Evolutionary conservation across 92 coral and sea anemone genomes (phyloP), one percentile per base, ranked within the genome.

Genomic region (Bergia sp.): DNA sequence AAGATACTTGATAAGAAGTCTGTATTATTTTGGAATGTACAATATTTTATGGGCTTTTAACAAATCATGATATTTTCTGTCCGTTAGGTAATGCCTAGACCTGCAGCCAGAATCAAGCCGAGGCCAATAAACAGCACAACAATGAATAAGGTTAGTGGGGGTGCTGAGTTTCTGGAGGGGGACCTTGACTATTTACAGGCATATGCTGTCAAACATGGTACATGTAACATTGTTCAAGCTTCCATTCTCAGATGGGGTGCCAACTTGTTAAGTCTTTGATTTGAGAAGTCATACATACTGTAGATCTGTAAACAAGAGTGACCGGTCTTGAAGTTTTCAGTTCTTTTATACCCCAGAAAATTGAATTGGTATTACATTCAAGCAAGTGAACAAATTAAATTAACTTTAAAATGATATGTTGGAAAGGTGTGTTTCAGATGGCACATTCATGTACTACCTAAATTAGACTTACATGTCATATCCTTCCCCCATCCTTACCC

Each of bases 81-180:
- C 79, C 72, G n/a, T 9, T 64, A 97, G 99, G 97, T 97, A 45
- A 95, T 96, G 90, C 94, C 98, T 71, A 95, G 96, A 49, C 95
- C 98, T 23, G 92, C 99, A 8, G 96, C 98, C 41, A 91, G 98
- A 61, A 94, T 97, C 58, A 97, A 97, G 73, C 99, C 99, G 82
- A 91, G 98, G 72, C 96, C 99, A 55, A 95, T 97, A 49, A 95
- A 93, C 73, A 89, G 92, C 89, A 89, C 89, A 72, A 82, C 96
- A 0, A 93, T 93, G 93, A 95, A 93, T 67, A 95, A 95, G 95
- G 98, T 95, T 47, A 50, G 80, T 84, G 49, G 5, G 4, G 9
- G 38, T 39, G 20, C 3, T 1, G n/a, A 73, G 39, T 39, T 73
- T 23, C 11, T 43, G 4, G 29, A 18, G 67, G 23, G 23, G 15